A percentile compares a stretch with the other conserved stretches of the same genome.
These are phyloP conservation scores for Pelvicachromis taeniatus DNA, from an alignment of 2,113 vertebrate species.

Conservation along the genomic window DNA sequence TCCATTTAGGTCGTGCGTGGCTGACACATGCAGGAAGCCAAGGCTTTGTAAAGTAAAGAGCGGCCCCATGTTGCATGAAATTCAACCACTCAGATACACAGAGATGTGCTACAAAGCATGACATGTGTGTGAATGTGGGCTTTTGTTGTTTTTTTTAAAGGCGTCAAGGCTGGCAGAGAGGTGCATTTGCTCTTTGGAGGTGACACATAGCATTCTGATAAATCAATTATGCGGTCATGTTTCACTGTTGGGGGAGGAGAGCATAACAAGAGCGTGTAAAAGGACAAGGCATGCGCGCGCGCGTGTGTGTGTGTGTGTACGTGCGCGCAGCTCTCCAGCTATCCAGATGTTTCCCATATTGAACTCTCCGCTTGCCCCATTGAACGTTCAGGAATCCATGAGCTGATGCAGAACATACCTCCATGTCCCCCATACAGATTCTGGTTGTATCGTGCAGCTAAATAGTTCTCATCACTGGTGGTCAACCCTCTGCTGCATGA, in stretches of 20 bases:
- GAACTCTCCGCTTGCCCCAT: constrained; percentile 32
- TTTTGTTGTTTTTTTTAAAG: not conserved
- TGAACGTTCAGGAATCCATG: constrained; percentile 57
- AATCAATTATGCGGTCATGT: constrained; percentile 70
- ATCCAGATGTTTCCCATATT: constrained; percentile 73
- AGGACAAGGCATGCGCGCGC: not conserved
- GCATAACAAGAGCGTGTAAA: constrained; percentile 6
- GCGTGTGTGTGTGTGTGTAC: not conserved
- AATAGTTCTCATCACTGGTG: constrained; percentile 16
- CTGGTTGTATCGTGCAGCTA: constrained; percentile 4
- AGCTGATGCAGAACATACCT: constrained; percentile 61
- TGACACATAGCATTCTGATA: constrained; percentile 53
- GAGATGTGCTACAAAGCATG: not conserved
- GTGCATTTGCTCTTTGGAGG: constrained; percentile 15
- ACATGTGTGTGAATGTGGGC: not conserved
- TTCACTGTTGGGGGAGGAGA: constrained; percentile 49
- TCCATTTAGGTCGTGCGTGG: constrained; percentile 17
- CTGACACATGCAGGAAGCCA: constrained; percentile 46
- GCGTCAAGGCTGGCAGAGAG: constrained; percentile 24
- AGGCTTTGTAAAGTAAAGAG: constrained; percentile 48
- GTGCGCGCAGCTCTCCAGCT: not conserved
- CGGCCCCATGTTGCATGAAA: constrained; percentile 44
- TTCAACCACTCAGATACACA: not conserved
- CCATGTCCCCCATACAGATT: constrained; percentile 10
- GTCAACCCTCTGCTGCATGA: constrained; percentile 10